Evolutionary conservation across 2,797 vertebrate species (phyloP).

Genomic region (Crypturellus tataupa): DNA sequence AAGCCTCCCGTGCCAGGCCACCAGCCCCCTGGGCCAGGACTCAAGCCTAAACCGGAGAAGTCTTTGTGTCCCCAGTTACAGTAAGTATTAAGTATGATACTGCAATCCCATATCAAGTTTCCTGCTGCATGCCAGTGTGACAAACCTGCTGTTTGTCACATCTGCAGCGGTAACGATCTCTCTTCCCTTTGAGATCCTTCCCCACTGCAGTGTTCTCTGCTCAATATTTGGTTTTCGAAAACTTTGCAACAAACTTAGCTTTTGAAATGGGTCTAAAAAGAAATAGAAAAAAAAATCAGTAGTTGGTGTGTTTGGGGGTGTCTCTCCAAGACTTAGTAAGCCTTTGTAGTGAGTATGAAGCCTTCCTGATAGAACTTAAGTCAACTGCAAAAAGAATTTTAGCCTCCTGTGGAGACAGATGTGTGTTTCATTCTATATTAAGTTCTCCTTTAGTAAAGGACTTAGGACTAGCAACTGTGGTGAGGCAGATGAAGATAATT

Average conservation of each 20-base stretch:
- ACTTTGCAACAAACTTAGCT: not conserved
- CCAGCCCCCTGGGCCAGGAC: not conserved
- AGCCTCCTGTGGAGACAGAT: not conserved
- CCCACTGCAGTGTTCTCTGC: not conserved
- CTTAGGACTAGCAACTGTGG: not conserved
- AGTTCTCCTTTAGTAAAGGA: not conserved
- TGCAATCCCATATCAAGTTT: not conserved
- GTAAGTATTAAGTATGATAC: constrained; percentile 91
- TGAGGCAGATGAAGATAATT: not conserved
- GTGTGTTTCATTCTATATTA: not conserved
- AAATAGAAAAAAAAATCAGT: not conserved
- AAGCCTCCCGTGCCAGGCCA: constrained; percentile 71
- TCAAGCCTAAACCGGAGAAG: constrained; percentile 77
- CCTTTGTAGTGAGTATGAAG: not conserved
- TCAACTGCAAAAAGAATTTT: not conserved
- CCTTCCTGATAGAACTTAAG: not conserved
- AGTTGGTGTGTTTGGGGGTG: not conserved
- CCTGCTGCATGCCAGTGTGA: not conserved
- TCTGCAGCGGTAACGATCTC: not conserved
- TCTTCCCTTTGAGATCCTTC: not conserved
- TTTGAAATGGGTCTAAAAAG: not conserved
- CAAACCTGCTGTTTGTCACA: not conserved
- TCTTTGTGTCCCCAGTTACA: constrained; percentile 75
- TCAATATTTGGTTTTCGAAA: not conserved
- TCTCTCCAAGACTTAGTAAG: not conserved